Conservation (phyloP, 2,888 invertebrate species). For the Erebia palarica region DNA sequence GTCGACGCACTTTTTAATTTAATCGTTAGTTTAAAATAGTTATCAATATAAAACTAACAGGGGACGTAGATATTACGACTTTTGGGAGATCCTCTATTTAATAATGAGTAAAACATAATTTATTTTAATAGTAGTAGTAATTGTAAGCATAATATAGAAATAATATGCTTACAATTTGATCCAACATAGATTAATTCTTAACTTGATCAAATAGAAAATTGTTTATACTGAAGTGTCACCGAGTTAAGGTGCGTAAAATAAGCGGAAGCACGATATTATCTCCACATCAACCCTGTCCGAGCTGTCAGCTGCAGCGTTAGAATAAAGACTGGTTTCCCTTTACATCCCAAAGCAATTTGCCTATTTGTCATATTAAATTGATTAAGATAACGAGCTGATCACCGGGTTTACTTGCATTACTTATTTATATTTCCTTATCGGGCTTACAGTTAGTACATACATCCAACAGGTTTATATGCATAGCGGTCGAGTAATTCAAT, state of each 20-base stretch:
- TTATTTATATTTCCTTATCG: conserved; percentile 43
- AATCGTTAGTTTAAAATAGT: too few species aligned
- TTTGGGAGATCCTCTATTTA: too few species aligned
- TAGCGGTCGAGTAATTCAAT: conserved; percentile 60
- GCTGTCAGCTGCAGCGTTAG: not conserved
- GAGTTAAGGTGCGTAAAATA: conserved; percentile 2
- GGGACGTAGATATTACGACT: too few species aligned
- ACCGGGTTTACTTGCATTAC: conserved; percentile 27
- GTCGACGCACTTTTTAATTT: too few species aligned
- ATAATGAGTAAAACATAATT: too few species aligned
- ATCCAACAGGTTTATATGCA: conserved; percentile 46
- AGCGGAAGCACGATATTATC: conserved; percentile 13
- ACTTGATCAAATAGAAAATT: not conserved
- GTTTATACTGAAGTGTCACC: not conserved
- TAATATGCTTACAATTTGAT: not conserved
- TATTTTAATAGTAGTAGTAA: too few species aligned
- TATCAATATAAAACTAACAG: too few species aligned
- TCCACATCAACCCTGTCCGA: conserved; percentile 12
- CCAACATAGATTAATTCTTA: not conserved
- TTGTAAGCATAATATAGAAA: too few species aligned
- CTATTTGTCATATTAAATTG: conserved; percentile 21
- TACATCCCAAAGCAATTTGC: conserved; percentile 19
- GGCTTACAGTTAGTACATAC: conserved; percentile 45
- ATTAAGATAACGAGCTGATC: conserved; percentile 27
- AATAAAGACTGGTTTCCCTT: conserved; percentile 12